Evolutionary conservation across 2,113 vertebrate genomes (phyloP).

Genomic region (Cisticola juncidis): DNA sequence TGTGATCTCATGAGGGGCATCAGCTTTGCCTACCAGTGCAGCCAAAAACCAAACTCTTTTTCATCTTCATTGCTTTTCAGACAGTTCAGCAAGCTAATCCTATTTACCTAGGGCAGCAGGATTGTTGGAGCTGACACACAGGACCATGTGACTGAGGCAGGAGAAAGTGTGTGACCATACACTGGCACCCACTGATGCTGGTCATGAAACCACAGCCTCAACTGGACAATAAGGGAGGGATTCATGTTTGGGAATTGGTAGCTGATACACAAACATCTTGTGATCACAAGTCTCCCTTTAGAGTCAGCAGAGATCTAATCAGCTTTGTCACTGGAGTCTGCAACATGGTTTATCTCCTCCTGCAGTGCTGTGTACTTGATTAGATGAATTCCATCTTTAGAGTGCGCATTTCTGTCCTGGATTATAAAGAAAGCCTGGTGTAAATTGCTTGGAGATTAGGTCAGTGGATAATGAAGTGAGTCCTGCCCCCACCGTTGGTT

Average conservation of each 20-base stretch:
- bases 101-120: neutral
- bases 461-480: neutral
- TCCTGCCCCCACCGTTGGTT: neutral
- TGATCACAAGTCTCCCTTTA: neutral
- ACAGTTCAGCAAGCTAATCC: neutral
- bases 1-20: neutral
- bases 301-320: constrained; percentile 42
- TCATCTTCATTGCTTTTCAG: neutral
- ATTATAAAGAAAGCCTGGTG: neutral
- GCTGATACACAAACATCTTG: constrained; percentile 1
- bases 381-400: neutral
- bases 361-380: neutral
- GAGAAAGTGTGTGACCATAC: neutral
- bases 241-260: neutral
- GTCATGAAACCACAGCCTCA: neutral
- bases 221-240: constrained; percentile 8
- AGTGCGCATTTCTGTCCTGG: neutral
- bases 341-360: constrained; percentile 16
- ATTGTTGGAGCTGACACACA: neutral
- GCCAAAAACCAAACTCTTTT: neutral
- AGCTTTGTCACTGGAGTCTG: neutral
- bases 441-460: neutral
- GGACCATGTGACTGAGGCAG: neutral
- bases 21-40: neutral
- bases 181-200: neutral